Base-by-base conservation (phyloP, 2,113 vertebrate species). In the Seriola quinqueradiata region DNA sequence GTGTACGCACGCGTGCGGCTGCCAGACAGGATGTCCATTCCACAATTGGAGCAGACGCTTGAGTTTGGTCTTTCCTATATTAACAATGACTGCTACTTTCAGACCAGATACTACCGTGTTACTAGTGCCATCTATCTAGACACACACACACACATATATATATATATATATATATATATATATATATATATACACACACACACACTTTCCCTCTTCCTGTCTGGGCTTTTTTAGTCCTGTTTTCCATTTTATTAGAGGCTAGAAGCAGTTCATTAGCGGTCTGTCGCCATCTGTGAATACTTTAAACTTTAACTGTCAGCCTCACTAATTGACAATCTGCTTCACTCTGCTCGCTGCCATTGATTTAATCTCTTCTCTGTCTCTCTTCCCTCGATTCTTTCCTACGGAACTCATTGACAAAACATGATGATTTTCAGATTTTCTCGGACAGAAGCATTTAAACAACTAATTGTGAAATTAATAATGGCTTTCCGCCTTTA, bases 321-420 rank as follows among this genome's bases (percentile, higher is more conserved):
- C 78, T 82, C 79, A 75, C 87, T 90, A 81, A 83, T 85, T 82
- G 87, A 89, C 81, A 89, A 66, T 75, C 83, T 87, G 84, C 85
- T 90, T 90, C 70, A 67, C 77, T 84, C 81, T 44, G 77, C 81
- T 88, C 50, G n/a, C 46, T 83, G 42, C 70, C 80, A 87, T 89
- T 70, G 68, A 85, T 85, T 84, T 80, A 68, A 81, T 89, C 82
- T 87, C 64, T 77, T 84, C 73, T 80, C 75, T 67, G 34, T 66
- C 63, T 75, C 40, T 79, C 9, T 75, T 86, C 68, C 82, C 54
- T 65, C 60, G 57, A 69, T 68, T 69, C 77, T 81, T 14, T 66
- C 50, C 54, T 54, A 58, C 44, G 40, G 10, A 40, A 60, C 9
- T 14, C 25, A 25, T 21, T 61, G 34, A 63, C 57, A 28, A 48